A percentile compares a stretch with the other conserved stretches of the same genome.
Evolutionary conservation across 2,888 invertebrate species (phyloP).

Genomic region (Cistogaster globosa): DNA sequence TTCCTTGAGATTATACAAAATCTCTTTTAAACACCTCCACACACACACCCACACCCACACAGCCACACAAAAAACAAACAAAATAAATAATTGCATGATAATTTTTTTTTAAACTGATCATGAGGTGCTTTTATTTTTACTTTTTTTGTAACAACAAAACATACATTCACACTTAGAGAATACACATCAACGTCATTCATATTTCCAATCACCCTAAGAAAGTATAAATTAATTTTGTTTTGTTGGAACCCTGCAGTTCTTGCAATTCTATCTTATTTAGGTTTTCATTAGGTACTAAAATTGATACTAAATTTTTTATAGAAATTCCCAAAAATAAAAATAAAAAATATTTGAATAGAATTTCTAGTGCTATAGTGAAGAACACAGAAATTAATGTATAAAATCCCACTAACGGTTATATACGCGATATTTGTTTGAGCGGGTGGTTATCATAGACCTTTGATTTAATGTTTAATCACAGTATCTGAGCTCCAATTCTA

Average conservation of each 20-base stretch:
- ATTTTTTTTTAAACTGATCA: conserved; percentile 33
- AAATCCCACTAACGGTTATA: no score
- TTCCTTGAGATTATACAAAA: conserved; percentile 52
- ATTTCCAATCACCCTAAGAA: conserved; percentile 61
- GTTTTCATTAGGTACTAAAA: no score
- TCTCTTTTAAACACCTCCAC: conserved; percentile 39
- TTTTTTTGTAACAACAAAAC: conserved; percentile 36
- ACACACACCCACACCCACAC: neutral
- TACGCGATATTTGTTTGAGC: no score
- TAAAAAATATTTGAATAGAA: no score
- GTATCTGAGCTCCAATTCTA: no score
- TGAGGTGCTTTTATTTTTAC: conserved; percentile 36
- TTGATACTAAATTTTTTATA: no score
- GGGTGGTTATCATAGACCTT: no score
- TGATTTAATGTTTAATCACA: no score
- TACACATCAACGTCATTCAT: conserved; percentile 70
- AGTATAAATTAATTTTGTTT: conserved; percentile 30
- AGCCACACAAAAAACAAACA: neutral
- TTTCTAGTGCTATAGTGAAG: no score
- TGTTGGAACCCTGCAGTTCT: conserved; percentile 2
- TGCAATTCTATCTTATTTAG: neutral
- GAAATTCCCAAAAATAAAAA: no score
- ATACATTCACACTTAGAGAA: conserved; percentile 43
- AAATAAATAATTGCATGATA: conserved; percentile 46
- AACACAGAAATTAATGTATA: no score